Base-by-base conservation (phyloP, 2,888 invertebrate genomes). In the Anagyrus pseudococci region DNA sequence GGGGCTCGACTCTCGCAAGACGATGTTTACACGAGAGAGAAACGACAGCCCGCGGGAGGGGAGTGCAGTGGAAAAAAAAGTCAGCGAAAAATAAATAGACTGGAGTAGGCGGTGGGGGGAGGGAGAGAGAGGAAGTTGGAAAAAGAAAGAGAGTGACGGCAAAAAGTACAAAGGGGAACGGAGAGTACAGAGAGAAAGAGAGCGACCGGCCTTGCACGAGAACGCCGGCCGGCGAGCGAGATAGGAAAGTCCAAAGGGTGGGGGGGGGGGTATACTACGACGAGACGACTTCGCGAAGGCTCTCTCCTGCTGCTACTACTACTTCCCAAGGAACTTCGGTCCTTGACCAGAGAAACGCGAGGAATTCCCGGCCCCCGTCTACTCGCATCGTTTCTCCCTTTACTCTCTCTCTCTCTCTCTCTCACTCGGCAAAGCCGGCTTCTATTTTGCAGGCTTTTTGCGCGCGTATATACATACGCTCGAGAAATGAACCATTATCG, bases 331-430 rank as follows among this genome's bases (percentile, higher is more conserved):
- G 71, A 73, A 73, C 71, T 70, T 71, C 70, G 73, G 72, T 72
- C 72, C 72, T 73, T 73, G 75, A 74, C 73, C 75, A 73, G 71
- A 70, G 72, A 69, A 71, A 72, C 72, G 73, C 72, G 64, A 68
- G 70, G 74, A 74, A 74, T 73, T 70, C 69, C 68, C 70, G 68
- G 66, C 61, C 62, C 37, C 19, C 23, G 37, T 40, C 19, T 17
- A 22, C 10, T 2, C 8, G 20, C 43, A 41, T 40, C n/a, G 29
- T 55, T 46, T 59, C 58, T 26, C 26, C 55, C 58, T 57, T 33
- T 50, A 53, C 53, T 50, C 61, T 53, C 56, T 53, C 26, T 41
- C 58, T 65, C 33, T 47, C 62, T 55, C 56, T n/a, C 40, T 58
- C 58, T 46, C 40, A 19, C 37, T 47, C 53, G 37, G 17, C 37